Evolutionary conservation across 2,113 vertebrate genomes (phyloP).

Genomic region (Antidorcas marsupialis): DNA sequence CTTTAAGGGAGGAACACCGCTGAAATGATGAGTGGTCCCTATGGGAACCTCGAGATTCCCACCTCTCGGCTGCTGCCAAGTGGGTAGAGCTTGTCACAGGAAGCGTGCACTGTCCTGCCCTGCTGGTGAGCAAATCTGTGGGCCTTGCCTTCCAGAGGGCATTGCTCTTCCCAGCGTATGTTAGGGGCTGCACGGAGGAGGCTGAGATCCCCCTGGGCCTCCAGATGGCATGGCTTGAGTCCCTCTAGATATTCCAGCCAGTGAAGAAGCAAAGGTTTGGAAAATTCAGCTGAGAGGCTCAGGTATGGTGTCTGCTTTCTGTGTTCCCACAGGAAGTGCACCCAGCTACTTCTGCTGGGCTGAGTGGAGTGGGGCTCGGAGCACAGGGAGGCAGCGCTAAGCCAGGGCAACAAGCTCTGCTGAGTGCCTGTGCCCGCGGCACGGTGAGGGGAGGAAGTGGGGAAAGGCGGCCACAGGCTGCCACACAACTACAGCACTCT

Average conservation of each 20-base stretch:
- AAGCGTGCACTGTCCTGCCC: neutral
- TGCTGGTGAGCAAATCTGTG: accelerated
- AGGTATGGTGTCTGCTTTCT: neutral
- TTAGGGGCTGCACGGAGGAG: neutral
- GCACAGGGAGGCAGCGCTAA: accelerated
- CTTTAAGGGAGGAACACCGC: neutral
- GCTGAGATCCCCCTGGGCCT: accelerated
- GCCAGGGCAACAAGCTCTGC: accelerated
- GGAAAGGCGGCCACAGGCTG: no score
- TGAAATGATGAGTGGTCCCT: neutral
- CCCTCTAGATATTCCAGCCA: neutral
- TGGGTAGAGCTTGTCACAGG: neutral
- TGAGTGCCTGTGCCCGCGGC: accelerated
- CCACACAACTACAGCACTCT: neutral
- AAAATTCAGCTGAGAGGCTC: neutral
- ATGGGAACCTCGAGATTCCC: neutral
- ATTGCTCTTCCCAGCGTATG: neutral
- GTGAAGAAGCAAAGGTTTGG: neutral
- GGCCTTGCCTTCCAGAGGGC: neutral
- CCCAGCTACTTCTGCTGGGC: accelerated
- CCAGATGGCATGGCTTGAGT: neutral
- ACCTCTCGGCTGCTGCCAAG: neutral
- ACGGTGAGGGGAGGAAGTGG: no score
- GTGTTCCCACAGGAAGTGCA: neutral
- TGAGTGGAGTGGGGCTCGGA: neutral